phyloP scores from a whole-genome alignment of 1,140 invertebrate genomes.

The Conus ventricosus region DNA sequence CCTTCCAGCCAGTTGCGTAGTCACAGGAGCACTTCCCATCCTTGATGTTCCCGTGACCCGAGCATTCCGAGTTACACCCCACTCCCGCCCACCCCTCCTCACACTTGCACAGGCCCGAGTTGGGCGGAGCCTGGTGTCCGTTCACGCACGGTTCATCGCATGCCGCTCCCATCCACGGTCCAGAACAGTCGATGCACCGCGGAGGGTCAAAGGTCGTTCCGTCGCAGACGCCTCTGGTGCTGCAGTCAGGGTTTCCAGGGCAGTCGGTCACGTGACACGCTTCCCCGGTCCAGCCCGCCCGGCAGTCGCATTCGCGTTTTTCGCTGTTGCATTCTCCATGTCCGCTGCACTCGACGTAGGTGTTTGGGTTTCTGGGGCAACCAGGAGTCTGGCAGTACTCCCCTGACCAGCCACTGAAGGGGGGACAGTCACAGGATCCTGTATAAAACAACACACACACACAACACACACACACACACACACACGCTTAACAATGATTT shows the following conservation, averaged over 20 bases:
- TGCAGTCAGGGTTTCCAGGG: constrained; percentile 63
- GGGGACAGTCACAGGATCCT: constrained; percentile 59
- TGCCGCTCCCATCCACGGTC: constrained; percentile 62
- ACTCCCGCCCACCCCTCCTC: constrained; percentile 64
- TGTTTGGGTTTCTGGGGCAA: constrained; percentile 60
- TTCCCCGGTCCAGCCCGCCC: constrained; percentile 60
- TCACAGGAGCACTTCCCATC: constrained; percentile 59
- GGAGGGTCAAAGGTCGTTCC: constrained; percentile 50
- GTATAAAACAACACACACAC: not conserved
- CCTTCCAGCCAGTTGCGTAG: constrained; percentile 64
- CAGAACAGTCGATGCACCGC: constrained; percentile 56
- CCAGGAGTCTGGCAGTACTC: constrained; percentile 43
- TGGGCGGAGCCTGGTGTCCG: constrained; percentile 54
- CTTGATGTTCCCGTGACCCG: constrained; percentile 58
- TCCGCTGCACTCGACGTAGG: constrained; percentile 55
- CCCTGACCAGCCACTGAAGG: constrained; percentile 60
- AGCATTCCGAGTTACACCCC: constrained; percentile 67
- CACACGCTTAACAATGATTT: no score
- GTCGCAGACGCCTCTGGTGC: constrained; percentile 52
- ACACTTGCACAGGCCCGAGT: constrained; percentile 61
- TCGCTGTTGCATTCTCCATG: constrained; percentile 65
- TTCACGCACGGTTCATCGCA: constrained; percentile 65
- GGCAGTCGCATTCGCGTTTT: constrained; percentile 52
- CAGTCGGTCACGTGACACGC: constrained; percentile 66
- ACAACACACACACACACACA: not conserved